Conservation (phyloP, 2,888 invertebrate genomes). For the Emmelina monodactyla region DNA sequence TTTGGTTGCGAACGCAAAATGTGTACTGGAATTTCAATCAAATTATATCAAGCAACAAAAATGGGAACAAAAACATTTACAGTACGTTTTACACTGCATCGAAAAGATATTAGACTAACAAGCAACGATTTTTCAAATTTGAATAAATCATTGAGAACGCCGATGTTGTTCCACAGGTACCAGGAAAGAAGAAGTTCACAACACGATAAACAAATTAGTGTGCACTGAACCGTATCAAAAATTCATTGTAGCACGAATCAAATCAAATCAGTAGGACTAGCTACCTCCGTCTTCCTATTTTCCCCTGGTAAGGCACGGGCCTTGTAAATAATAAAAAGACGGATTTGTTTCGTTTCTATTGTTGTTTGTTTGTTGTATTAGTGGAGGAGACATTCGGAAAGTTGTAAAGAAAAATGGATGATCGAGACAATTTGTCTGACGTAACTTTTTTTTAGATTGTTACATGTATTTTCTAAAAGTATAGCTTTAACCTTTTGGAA, state of each 20-base stretch:
- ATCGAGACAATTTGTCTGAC: too few species aligned
- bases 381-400: too few species aligned
- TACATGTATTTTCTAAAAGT: too few species aligned
- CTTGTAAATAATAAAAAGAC: slow-evolving; percentile 37
- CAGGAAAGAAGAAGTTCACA: slow-evolving; percentile 37
- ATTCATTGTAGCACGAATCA: slow-evolving; percentile 62
- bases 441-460: too few species aligned
- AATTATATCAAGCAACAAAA: too few species aligned
- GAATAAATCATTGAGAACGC: slow-evolving; percentile 6
- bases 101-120: slow-evolving; percentile 4
- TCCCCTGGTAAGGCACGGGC: slow-evolving; percentile 18
- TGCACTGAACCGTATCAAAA: slow-evolving; percentile 63
- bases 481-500: too few species aligned
- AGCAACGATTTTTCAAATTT: slow-evolving; percentile 13
- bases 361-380: slow-evolving; percentile 13
- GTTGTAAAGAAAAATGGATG: too few species aligned
- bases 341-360: slow-evolving; percentile 22
- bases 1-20: too few species aligned
- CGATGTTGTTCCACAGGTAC: slow-evolving; percentile 22
- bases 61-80: too few species aligned
- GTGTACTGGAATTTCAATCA: too few species aligned
- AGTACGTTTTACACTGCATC: too few species aligned
- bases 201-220: slow-evolving; percentile 65
- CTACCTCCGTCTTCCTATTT: background rate
- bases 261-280: slow-evolving; percentile 55